Conservation (phyloP, 2,888 invertebrate species). For the Sacculina carcini region DNA sequence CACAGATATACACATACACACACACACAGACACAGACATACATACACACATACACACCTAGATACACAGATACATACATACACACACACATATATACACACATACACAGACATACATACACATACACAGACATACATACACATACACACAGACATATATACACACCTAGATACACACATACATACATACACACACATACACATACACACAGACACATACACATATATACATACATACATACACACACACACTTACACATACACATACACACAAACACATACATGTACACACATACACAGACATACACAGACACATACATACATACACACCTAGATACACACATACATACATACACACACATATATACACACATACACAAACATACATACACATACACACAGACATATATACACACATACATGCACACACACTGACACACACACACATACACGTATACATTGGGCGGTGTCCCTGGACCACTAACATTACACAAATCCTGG, state of each 20-base stretch:
- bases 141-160: no score
- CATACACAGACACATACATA: neutral
- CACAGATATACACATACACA: no score
- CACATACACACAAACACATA: no score
- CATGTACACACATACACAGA: neutral
- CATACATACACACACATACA: neutral
- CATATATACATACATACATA: neutral
- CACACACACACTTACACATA: neutral
- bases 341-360: neutral
- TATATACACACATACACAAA: neutral
- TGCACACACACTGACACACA: neutral
- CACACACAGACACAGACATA: no score
- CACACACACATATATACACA: neutral
- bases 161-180: neutral
- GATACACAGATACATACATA: neutral
- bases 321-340: no score
- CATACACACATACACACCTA: neutral
- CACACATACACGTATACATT: neutral
- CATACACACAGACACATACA: no score
- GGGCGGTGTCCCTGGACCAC: no score
- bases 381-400: constrained; percentile 1
- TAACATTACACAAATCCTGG: no score
- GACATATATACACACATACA: neutral
- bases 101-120: no score
- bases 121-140: no score